Conservation (phyloP, 2,797 vertebrate genomes). For the Champsocephalus gunnari region DNA sequence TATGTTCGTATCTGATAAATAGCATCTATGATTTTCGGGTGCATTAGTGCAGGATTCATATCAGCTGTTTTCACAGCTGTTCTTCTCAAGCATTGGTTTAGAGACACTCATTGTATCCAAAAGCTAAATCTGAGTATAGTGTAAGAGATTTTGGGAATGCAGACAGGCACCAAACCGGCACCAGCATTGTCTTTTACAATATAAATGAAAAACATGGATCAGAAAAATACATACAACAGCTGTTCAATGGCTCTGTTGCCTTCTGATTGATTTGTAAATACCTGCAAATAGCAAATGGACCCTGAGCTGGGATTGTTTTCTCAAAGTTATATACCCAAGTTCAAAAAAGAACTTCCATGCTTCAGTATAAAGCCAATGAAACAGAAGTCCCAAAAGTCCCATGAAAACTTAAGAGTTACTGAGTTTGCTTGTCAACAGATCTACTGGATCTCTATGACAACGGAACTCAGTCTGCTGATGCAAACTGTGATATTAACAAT, state of each 20-base stretch:
- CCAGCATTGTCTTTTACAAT: background rate
- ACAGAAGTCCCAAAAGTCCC: background rate
- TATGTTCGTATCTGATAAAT: slow-evolving; percentile 65
- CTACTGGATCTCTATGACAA: background rate
- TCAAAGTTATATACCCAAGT: background rate
- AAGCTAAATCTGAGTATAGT: slow-evolving; percentile 53
- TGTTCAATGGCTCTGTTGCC: background rate
- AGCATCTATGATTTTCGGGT: slow-evolving; percentile 62
- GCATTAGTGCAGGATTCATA: slow-evolving; percentile 64
- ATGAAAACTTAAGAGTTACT: background rate
- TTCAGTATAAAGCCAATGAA: slow-evolving; percentile 12
- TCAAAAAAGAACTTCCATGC: background rate
- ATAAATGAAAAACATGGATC: slow-evolving; percentile 7
- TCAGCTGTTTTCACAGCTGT: slow-evolving; percentile 86
- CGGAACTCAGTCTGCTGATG: background rate
- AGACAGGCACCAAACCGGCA: slow-evolving; percentile 16
- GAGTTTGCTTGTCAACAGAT: background rate
- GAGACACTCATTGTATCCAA: slow-evolving; percentile 59
- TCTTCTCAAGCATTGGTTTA: slow-evolving; percentile 64
- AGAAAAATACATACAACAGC: background rate
- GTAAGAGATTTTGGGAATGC: slow-evolving; percentile 26
- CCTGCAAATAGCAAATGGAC: background rate
- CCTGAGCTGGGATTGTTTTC: slow-evolving; percentile 1
- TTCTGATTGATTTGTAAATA: background rate
- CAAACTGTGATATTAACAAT: background rate